Base-by-base conservation (phyloP, 2,888 invertebrate genomes). In the Agrochola macilenta region DNA sequence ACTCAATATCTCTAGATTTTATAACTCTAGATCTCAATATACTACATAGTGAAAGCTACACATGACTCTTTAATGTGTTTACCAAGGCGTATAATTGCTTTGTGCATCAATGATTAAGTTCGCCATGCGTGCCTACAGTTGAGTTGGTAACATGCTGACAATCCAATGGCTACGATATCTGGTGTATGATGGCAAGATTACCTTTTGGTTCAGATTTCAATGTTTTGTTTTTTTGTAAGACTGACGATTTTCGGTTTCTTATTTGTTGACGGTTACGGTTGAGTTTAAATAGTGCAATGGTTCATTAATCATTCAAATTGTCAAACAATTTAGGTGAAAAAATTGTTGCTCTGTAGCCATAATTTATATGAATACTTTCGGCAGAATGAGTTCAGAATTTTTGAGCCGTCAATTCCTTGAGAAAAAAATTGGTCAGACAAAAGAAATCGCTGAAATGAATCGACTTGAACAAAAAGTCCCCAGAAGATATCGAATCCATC, bases 41-140 rank as follows among this genome's bases (percentile, higher is more conserved):
- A 35, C 11, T 43, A n/a, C 66, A 64, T 17, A 64, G n/a, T 39
- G 9, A 30, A 14, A 69, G 35, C 54, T 68, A 49, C 26, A 35
- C 39, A 84, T 84, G 84, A 81, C 78, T 75, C 30, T 73, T 78
- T 78, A 84, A 83, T 81, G 74, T 75, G 84, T 75, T 83, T 43
- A 81, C 78, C 58, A 66, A 84, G 39, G 78, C 83, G 49, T 73
- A 65, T 84, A 84, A 83, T 83, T 83, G 81, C 69, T 81, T 75
- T 66, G 72, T 81, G 72, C 71, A 78, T 84, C 49, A 74, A 69
- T 81, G 71, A 83, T 81, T 81, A 74, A 69, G 63, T 64, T 74
- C 30, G 26, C 65, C 57, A 61, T 74, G 20, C 26, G 0, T 58
- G 49, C 35, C 12, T 72, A 68, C 14, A 14, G 54, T 58, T 76